These are phyloP conservation scores for Percopsis omiscomaycus DNA, from an alignment of 2,797 vertebrate species.

Conservation along the genomic window DNA sequence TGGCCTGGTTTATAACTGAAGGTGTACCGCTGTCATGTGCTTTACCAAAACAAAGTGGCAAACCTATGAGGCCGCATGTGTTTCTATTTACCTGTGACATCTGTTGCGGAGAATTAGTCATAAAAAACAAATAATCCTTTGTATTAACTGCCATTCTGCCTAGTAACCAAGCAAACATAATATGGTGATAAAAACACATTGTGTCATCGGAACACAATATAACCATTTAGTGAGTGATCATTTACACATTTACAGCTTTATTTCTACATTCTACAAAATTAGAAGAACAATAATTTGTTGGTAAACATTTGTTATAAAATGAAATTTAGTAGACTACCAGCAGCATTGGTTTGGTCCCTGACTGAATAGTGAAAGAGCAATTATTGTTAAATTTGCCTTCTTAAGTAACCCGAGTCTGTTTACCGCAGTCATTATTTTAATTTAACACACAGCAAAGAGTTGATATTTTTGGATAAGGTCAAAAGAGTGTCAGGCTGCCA, in stretches of 20 bases:
- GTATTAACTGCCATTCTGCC: slow-evolving; percentile 39
- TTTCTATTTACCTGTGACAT: slow-evolving; percentile 73
- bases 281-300: no score
- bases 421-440: not conserved
- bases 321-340: not conserved
- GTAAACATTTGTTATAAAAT: not conserved
- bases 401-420: not conserved
- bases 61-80: slow-evolving; percentile 58
- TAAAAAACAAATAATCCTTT: slow-evolving; percentile 42
- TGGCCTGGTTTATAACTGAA: slow-evolving; percentile 58
- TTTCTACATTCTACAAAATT: not conserved
- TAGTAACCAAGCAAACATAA: slow-evolving; percentile 32
- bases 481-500: not conserved
- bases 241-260: not conserved
- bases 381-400: no score
- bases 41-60: slow-evolving; percentile 54
- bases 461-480: not conserved
- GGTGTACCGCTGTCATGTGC: slow-evolving; percentile 52
- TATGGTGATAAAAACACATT: slow-evolving; percentile 8
- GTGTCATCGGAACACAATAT: not conserved
- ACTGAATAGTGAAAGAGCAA: no score
- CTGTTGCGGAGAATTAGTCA: slow-evolving; percentile 52
- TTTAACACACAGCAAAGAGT: not conserved
- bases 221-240: not conserved
- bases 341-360: no score